phyloP scores from a whole-genome alignment of 2,888 invertebrate genomes.

The Cantharis rustica region DNA sequence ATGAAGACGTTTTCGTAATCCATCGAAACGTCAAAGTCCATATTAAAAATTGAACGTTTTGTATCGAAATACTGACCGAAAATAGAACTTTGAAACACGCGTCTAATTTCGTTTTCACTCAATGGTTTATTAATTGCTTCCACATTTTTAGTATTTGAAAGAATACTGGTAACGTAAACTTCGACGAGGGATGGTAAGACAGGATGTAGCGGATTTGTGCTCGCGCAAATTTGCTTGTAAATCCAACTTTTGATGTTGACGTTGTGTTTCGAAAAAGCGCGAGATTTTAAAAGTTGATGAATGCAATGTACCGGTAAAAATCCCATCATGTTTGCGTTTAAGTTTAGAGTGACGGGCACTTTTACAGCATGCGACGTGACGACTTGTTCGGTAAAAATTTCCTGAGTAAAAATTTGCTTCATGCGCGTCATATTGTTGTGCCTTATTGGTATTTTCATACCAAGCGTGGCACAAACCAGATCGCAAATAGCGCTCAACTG shows the following conservation, averaged over 20 bases:
- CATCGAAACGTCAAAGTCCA: slow-evolving; percentile 57
- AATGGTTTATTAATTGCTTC: slow-evolving; percentile 92
- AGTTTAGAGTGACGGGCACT: slow-evolving; percentile 88
- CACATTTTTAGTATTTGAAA: slow-evolving; percentile 67
- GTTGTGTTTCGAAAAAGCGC: slow-evolving; percentile 94
- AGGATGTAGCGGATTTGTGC: slow-evolving; percentile 89
- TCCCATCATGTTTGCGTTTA: slow-evolving; percentile 87
- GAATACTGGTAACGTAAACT: slow-evolving; percentile 90
- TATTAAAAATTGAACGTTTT: slow-evolving; percentile 61
- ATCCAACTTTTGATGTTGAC: slow-evolving; percentile 98
- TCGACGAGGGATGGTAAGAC: slow-evolving; percentile 92
- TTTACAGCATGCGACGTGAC: slow-evolving; percentile 95
- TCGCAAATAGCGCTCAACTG: slow-evolving; percentile 93
- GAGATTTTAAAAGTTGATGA: slow-evolving; percentile 89
- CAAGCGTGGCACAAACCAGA: slow-evolving; percentile 89
- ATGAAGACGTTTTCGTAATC: slow-evolving; percentile 61
- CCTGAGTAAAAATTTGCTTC: slow-evolving; percentile 93
- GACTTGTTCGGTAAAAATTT: slow-evolving; percentile 96
- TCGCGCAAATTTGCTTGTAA: slow-evolving; percentile 88
- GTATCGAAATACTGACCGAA: slow-evolving; percentile 75
- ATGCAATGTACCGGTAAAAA: slow-evolving; percentile 96
- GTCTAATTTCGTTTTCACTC: slow-evolving; percentile 85
- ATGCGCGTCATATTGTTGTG: slow-evolving; percentile 86
- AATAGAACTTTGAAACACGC: slow-evolving; percentile 79
- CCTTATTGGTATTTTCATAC: slow-evolving; percentile 90